These are phyloP conservation scores for Elaphurus davidianus DNA, from an alignment of 2,113 vertebrate species.

Conservation along the genomic window DNA sequence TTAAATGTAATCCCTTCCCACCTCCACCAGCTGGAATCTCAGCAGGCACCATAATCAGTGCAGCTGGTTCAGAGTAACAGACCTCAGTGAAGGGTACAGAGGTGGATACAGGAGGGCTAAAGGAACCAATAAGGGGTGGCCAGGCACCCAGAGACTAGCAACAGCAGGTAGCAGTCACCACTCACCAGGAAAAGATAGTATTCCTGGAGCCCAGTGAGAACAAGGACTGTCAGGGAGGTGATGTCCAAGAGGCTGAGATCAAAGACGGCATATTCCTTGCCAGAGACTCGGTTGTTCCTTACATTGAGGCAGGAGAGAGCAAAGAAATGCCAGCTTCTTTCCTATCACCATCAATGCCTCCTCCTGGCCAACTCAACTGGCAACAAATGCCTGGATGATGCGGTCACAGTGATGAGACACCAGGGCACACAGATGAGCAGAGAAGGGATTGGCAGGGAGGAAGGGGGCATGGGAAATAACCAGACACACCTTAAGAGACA, in stretches of 20 bases:
- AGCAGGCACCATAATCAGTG: background rate
- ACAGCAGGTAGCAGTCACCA: background rate
- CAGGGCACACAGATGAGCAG: background rate
- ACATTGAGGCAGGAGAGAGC: background rate
- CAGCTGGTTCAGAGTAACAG: background rate
- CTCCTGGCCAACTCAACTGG: background rate
- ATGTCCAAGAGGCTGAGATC: background rate
- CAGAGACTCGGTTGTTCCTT: background rate
- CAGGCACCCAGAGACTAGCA: background rate
- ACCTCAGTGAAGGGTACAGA: background rate
- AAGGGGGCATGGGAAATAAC: rapidly evolving
- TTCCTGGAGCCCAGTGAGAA: background rate
- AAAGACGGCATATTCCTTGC: background rate
- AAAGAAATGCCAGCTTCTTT: background rate
- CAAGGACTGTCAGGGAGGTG: rapidly evolving
- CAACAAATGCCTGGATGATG: background rate
- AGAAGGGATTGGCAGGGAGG: background rate
- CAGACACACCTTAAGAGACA: background rate
- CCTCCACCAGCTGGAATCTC: background rate
- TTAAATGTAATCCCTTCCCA: constrained; percentile 14
- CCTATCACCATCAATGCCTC: background rate
- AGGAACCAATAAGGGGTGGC: background rate
- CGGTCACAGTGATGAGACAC: background rate
- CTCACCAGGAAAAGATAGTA: background rate
- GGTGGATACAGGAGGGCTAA: background rate